Evolutionary conservation across 1,140 invertebrate species (phyloP).

Genomic region (Arctopsyche grandis): DNA sequence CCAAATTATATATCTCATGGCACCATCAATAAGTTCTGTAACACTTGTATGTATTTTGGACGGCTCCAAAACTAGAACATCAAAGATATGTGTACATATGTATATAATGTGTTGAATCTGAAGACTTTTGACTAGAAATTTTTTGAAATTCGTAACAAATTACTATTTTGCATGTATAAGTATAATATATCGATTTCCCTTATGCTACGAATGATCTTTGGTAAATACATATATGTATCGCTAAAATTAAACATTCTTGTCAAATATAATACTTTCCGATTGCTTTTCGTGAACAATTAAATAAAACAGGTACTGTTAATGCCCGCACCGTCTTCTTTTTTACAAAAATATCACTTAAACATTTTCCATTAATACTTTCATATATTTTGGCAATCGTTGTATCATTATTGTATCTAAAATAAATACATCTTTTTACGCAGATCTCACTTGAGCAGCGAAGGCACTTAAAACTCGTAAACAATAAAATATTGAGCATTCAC

Average conservation of each 20-base stretch:
- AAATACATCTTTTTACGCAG: neutral
- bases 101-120: neutral
- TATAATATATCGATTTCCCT: neutral
- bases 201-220: neutral
- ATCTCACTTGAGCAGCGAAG: neutral
- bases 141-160: neutral
- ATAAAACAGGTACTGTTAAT: neutral
- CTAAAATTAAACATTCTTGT: neutral
- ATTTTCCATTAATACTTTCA: slow-evolving; percentile 12
- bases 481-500: neutral
- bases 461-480: slow-evolving; percentile 1
- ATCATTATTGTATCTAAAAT: slow-evolving; percentile 4
- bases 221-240: neutral
- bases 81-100: neutral
- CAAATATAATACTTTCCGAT: slow-evolving; percentile 19
- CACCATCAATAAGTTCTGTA: neutral
- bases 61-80: slow-evolving; percentile 9
- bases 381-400: slow-evolving; percentile 12
- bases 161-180: neutral
- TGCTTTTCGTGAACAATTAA: slow-evolving; percentile 1
- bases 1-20: neutral
- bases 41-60: neutral
- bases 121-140: neutral
- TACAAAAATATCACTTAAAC: neutral
- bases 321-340: neutral